phyloP scores from a whole-genome alignment of 1,140 invertebrate genomes.

The Laodelphax striatellus region DNA sequence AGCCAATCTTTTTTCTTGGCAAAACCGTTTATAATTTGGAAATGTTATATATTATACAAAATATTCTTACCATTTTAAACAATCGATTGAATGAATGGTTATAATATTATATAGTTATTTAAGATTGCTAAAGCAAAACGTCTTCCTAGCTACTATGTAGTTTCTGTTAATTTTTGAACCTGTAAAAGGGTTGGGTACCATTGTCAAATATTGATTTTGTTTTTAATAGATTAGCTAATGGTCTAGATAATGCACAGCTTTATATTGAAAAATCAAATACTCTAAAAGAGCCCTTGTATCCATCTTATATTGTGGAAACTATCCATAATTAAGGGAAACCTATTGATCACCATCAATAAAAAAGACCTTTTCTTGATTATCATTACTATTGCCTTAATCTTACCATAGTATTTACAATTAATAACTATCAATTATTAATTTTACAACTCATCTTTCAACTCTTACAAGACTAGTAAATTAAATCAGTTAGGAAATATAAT shows the following conservation, averaged over 20 bases:
- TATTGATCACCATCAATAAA: background rate
- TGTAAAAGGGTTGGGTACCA: background rate
- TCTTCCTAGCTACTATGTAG: constrained; percentile 7
- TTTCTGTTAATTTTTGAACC: no score
- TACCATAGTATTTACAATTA: no score
- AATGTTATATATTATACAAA: no score
- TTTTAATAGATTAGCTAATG: background rate
- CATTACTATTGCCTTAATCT: no score
- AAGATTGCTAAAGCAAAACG: constrained; percentile 9
- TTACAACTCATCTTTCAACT: no score
- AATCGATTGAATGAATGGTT: no score
- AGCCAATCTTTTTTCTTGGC: constrained; percentile 1
- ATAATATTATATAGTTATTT: background rate
- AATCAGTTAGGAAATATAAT: no score
- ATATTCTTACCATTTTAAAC: no score
- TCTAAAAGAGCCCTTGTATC: background rate
- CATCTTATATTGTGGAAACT: background rate
- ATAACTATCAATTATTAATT: no score
- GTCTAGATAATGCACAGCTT: background rate
- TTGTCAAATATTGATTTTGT: background rate
- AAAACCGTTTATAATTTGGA: background rate
- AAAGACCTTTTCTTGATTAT: no score
- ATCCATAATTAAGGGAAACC: background rate
- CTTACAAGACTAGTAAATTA: no score
- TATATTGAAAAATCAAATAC: background rate